Base-by-base conservation (phyloP, 2,113 vertebrate species). In the Abramis brama region DNA sequence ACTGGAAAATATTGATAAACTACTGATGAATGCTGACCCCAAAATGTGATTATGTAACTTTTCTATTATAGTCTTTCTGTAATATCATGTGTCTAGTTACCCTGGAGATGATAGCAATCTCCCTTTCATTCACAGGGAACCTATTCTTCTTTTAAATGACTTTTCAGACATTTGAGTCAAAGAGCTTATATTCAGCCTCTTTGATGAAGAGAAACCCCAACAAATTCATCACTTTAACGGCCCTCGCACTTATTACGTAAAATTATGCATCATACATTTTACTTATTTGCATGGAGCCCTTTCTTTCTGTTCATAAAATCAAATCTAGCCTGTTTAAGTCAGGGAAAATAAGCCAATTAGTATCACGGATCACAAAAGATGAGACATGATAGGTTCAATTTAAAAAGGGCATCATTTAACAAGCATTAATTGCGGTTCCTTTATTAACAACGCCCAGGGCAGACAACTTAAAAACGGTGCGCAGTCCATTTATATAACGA, bases 91-190 rank as follows among this genome's bases (percentile, higher is more conserved):
- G 36, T 75, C 59, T 43, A 19, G 30, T 85, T 85, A 85, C 79
- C 76, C 74, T 79, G 86, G 68, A 59, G 87, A 86, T 78, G 12
- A 30, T 80, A 39, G 70, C 85, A 89, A 79, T 83, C 64, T 84
- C 81, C 80, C 43, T 84, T 85, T 77, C 71, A 55, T 82, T 87
- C 60, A 77, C 52, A 82, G 80, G 82, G 81, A 86, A 87, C 71
- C 85, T 77, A 73, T 87, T 86, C 71, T 79, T 86, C 23, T 66
- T 68, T 78, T 57, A 87, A 88, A 87, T 62, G 6, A 86, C 78
- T 78, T 78, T 82, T 55, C 47, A 55, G 74, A 77, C 55, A 47
- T 36, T 75, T 43, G 12, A 84, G n/a, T 77, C 36, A 30, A 68
- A 50, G 2, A 36, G 59, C 36, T 77, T 36, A 43, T 7, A 64